Base-by-base conservation (phyloP, 2,797 vertebrate genomes). In the Alfaro cultratus region DNA sequence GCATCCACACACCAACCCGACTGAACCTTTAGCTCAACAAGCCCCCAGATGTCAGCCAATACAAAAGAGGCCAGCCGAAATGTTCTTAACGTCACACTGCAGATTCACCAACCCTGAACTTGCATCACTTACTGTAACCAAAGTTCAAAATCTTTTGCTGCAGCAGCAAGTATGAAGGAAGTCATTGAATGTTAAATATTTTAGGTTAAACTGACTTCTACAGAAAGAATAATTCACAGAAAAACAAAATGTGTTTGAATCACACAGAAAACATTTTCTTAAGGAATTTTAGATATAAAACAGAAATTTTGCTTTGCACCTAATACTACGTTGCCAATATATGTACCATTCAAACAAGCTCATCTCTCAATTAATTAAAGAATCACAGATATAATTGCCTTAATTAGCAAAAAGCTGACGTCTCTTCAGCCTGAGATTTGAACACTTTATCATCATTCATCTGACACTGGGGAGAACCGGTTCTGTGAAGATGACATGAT, bases 81-180 rank as follows among this genome's bases (percentile, higher is more conserved):
- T 1, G 2, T 73, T 31, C 31, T 75, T 53, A 36, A 5, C 75
- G 74, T 90, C 89, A 91, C 77, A 51, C 11, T 0, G n/a, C 51
- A 4, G 57, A 39, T 53, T 81, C 81, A 85, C 41, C 43, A 77
- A 76, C 80, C 47, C 78, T 84, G 75, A 75, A 85, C 79, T 93
- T 91, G 72, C 90, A 89, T 92, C 85, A 92, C 51, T 78, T 0
- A 8, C 12, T 39, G 53, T 88, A 83, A 83, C 82, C 89, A 92
- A 88, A 93, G 94, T 84, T 93, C 91, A 87, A 3, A 72, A 36
- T 1, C 18, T 73, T 81, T 47, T 15, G 60, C 75, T 73, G 75
- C 55, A 82, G 47, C 77, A 77, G 77, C 23, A 81, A 23, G 12
- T 76, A 18, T 70, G 5, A 8, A 1, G 6, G 53, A 68, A 16